A percentile compares a stretch with the other conserved stretches of the same genome.
Conservation (phyloP, 2,888 invertebrate genomes). For the Trissolcus japonicus region DNA sequence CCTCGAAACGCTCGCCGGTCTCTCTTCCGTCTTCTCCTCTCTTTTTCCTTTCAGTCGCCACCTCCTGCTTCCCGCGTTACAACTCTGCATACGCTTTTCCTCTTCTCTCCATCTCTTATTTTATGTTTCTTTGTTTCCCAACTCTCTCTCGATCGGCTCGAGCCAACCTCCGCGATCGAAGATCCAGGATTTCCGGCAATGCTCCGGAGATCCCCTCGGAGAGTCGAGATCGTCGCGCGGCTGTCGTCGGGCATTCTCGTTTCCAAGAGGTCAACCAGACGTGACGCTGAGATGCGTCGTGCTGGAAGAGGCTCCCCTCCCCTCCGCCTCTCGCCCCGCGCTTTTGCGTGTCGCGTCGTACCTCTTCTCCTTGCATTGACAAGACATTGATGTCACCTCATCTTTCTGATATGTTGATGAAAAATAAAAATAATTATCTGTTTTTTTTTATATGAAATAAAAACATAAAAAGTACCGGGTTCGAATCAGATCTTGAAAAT, state of each 20-base stretch:
- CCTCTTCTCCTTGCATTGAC: constrained; percentile 54
- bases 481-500: too few relatives aligned
- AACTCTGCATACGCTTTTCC: constrained; percentile 25
- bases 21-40: constrained; percentile 6
- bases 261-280: constrained; percentile 52
- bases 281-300: constrained; percentile 43
- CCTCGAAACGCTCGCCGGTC: background rate
- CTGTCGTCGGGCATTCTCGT: constrained; percentile 51
- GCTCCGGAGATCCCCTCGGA: constrained; percentile 53
- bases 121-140: constrained; percentile 20
- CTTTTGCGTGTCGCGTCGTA: constrained; percentile 35
- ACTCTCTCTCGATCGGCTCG: constrained; percentile 60
- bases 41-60: background rate
- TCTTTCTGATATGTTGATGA: too few relatives aligned
- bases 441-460: too few relatives aligned
- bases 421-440: too few relatives aligned
- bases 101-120: background rate
- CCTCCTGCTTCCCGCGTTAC: constrained; percentile 19
- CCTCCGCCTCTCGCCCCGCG: constrained; percentile 1
- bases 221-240: constrained; percentile 51
- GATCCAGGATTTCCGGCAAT: constrained; percentile 67
- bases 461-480: too few relatives aligned
- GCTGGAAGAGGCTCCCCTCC: constrained; percentile 12
- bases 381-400: constrained; percentile 47
- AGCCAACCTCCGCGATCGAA: constrained; percentile 62